Base-by-base conservation (phyloP, 2,797 vertebrate species). In the Dipus sagitta region DNA sequence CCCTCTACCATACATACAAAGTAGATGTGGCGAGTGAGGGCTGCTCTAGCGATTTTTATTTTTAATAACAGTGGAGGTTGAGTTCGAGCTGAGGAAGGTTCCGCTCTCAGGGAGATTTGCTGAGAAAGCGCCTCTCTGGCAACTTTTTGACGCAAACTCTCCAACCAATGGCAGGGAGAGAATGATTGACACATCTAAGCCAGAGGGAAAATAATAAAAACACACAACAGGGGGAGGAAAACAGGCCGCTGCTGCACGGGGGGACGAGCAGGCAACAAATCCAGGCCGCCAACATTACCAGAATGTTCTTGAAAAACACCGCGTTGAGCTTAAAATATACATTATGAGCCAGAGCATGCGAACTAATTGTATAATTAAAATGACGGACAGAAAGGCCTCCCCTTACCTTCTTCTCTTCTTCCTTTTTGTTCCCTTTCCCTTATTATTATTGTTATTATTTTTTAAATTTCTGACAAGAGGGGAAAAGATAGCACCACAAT, bases 141-240 rank as follows among this genome's bases (percentile, higher is more conserved):
- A 99, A 99, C 99, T 99, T 99, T 99, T 99, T 99, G 99, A 99
- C 99, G 99, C 99, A 99, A 99, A 98, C 98, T 99, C 98, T 98
- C 99, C 98, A 99, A 98, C 99, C 99, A 99, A 99, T 99, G 98
- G 99, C 99, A 99, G 98, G 97, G 98, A 98, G 98, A 98, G 98
- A 97, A 98, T 98, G 98, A 99, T 98, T 99, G 91, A 99, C 99
- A 99, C 98, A 98, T 99, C 98, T 98, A 98, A 98, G 98, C 98
- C 98, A 98, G 98, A 98, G 98, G 98, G 97, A 97, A 98, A 98
- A 98, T 98, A 98, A 98, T 98, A 98, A 98, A 98, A 98, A 98
- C 96, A 97, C 97, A 98, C 98, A 98, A 98, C 98, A 98, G 98
- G 98, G 98, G 98, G 97, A 97, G 98, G 97, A 98, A 98, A 98